These are phyloP conservation scores for Geothlypis trichas DNA, from an alignment of 2,113 vertebrate species.

Conservation along the genomic window DNA sequence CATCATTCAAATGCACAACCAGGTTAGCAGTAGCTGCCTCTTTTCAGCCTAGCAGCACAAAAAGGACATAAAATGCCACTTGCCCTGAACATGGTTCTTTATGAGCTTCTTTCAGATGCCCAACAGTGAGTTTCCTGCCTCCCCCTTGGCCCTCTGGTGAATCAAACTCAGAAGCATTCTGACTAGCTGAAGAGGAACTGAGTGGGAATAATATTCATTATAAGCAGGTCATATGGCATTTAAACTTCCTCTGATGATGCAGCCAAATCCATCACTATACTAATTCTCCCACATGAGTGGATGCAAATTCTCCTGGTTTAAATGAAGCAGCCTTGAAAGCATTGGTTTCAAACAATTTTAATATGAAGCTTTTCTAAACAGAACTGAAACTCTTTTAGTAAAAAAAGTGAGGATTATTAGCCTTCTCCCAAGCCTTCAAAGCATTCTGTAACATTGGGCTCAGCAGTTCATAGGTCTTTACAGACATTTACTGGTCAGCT, in stretches of 20 bases:
- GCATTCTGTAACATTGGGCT: not conserved
- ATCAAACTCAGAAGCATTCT: not conserved
- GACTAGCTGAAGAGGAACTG: not conserved
- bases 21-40: not conserved
- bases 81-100: not conserved
- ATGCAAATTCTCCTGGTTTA: not conserved
- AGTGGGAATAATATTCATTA: not conserved
- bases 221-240: not conserved
- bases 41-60: not conserved
- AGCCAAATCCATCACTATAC: not conserved
- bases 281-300: not conserved
- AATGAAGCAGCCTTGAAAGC: not conserved
- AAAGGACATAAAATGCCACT: not conserved
- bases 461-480: not conserved
- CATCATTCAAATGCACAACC: not conserved
- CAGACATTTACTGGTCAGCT: not conserved
- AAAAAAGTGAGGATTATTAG: not conserved
- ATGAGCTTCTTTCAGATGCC: not conserved
- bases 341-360: not conserved
- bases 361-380: not conserved
- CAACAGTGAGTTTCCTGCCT: not conserved
- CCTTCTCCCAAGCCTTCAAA: not conserved
- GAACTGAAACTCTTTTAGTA: not conserved
- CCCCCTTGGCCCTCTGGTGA: not conserved
- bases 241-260: not conserved